Evolutionary conservation across 2,113 vertebrate species (phyloP), one percentile per base, ranked within the genome.

Genomic region (Microtus ochrogaster): DNA sequence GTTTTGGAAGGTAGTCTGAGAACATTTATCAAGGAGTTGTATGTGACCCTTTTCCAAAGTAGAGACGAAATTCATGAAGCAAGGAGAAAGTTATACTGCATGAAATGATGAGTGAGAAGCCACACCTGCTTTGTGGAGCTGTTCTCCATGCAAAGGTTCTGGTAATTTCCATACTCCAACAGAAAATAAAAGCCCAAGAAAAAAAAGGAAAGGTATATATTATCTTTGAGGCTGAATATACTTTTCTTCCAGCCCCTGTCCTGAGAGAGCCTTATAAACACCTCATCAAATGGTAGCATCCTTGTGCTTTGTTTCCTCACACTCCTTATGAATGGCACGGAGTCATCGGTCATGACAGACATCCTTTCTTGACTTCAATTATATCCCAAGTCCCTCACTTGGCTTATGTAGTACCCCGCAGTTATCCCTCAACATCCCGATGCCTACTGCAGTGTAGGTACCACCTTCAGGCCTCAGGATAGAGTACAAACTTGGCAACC

Each of bases 1-100:
- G 49, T 94, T 93, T 47, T 73, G 33, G 52, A 92, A 92, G 28
- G 24, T 33, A 90, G 84, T 88, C 95, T 87, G 65, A 91, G 83
- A 87, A 92, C 89, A 90, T 90, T 33, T 94, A 89, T 77, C 85
- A 94, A 92, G 26, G 30, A 96, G 41, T 85, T 89, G 17, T 92
- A 4, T 93, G 84, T 94, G 87, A 77, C 21, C 44, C 83, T 96
- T 90, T 96, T 72, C 52, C 87, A 73, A 93, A 96, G 66, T n/a
- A 61, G 24, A 94, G 58, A 88, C 36, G 90, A 90, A 96, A 90
- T 93, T 90, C 58, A 93, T 82, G 79, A 96, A 61, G 58, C n/a
- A 90, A 39, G 36, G 47, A 28, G 4, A 41, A 94, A 96, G 55
- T 79, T 87, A 85, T 5, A 76, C 33, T 11, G 7, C 55, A 72